phyloP scores from a whole-genome alignment of 2,888 invertebrate species.

The Lepidochitona cinerea region DNA sequence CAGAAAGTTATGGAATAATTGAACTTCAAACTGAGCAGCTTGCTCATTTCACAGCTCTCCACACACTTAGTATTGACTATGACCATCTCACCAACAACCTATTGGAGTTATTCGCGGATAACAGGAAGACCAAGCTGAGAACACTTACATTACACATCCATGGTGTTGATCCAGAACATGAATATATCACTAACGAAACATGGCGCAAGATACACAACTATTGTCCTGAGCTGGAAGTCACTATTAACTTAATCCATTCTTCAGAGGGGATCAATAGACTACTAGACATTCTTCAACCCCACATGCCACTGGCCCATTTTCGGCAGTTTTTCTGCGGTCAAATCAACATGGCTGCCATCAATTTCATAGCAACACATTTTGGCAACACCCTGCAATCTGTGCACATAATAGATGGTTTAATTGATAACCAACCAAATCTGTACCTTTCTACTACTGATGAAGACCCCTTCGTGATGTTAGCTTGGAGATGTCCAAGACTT shows the following conservation, averaged over 20 bases:
- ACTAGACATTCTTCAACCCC: conserved; percentile 78
- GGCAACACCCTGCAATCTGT: conserved; percentile 74
- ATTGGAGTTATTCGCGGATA: conserved; percentile 51
- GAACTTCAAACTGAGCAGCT: conserved; percentile 76
- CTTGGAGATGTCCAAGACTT: conserved; percentile 78
- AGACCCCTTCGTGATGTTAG: conserved; percentile 79
- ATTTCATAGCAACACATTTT: conserved; percentile 72
- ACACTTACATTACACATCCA: conserved; percentile 80
- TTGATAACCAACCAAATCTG: conserved; percentile 32
- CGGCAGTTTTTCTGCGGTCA: conserved; percentile 82
- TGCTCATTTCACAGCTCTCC: conserved; percentile 76
- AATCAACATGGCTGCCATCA: conserved; percentile 75
- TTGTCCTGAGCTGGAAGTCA: conserved; percentile 76
- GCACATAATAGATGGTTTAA: conserved; percentile 77
- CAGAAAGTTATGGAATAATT: conserved; percentile 77
- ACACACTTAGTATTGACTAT: conserved; percentile 75
- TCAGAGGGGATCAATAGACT: conserved; percentile 78
- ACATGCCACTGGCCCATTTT: conserved; percentile 82
- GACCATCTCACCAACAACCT: conserved; percentile 65
- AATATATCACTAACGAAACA: conserved; percentile 77
- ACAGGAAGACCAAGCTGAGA: conserved; percentile 45
- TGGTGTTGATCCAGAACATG: conserved; percentile 77
- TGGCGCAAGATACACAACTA: conserved; percentile 77
- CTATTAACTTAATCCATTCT: conserved; percentile 79
- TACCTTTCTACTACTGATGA: conserved; percentile 42